phyloP scores from a whole-genome alignment of 2,888 invertebrate genomes.

The Hypomecis atomaria region DNA sequence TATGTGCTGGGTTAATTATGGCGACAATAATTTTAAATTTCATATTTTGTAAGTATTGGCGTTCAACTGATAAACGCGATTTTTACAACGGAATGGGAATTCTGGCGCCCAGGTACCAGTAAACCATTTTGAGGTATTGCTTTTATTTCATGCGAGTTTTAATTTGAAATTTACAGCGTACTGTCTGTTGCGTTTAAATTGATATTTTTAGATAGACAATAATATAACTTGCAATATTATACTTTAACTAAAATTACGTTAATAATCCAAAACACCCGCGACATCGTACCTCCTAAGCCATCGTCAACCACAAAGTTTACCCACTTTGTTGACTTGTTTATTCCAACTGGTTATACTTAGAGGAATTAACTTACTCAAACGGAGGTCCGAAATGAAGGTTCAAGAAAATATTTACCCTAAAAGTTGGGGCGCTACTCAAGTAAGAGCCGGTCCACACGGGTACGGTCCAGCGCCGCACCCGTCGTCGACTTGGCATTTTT shows the following conservation, averaged over 20 bases:
- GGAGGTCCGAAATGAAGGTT: constrained; percentile 24
- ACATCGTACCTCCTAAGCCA: neutral
- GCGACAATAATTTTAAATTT: too few relatives aligned
- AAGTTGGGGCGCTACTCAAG: constrained; percentile 20
- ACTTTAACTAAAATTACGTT: neutral
- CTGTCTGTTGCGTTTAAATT: too few relatives aligned
- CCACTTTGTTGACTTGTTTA: constrained; percentile 21
- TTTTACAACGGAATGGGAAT: too few relatives aligned
- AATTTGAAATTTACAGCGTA: neutral
- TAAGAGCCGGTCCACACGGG: neutral
- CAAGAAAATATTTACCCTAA: constrained; percentile 23
- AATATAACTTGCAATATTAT: too few relatives aligned
- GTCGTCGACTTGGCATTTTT: too few relatives aligned
- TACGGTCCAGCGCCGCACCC: too few relatives aligned
- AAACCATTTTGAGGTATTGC: too few relatives aligned
- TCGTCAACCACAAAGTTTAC: constrained; percentile 5
- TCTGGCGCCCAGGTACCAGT: too few relatives aligned
- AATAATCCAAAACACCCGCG: neutral
- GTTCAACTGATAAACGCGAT: too few relatives aligned
- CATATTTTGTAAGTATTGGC: too few relatives aligned
- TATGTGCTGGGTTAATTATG: too few relatives aligned
- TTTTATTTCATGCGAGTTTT: neutral
- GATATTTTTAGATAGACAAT: too few relatives aligned
- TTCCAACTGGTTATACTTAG: constrained; percentile 22
- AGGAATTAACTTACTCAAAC: constrained; percentile 36